A percentile compares a stretch with the other conserved stretches of the same genome.
Evolutionary conservation across 2,797 vertebrate genomes (phyloP).

Genomic region (Dermochelys coriacea): DNA sequence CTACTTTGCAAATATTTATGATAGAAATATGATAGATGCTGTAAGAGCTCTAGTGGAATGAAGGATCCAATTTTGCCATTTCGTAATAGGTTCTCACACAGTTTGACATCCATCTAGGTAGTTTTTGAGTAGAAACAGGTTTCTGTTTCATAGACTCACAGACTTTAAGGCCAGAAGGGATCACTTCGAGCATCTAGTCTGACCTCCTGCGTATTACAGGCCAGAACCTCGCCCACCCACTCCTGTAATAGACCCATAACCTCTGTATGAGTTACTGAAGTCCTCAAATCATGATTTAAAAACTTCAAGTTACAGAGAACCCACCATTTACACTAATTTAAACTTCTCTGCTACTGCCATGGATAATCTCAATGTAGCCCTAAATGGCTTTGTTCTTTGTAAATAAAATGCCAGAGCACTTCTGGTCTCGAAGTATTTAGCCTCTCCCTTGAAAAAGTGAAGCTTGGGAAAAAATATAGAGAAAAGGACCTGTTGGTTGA

Average conservation of each 20-base stretch:
- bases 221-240: not conserved
- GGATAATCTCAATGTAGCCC: not conserved
- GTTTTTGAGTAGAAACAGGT: not conserved
- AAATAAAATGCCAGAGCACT: not conserved
- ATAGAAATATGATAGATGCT: not conserved
- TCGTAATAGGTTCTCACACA: not conserved
- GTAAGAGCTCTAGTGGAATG: not conserved
- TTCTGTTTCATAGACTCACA: not conserved
- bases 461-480: too few species aligned
- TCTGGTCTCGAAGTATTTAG: not conserved
- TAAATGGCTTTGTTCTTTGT: not conserved
- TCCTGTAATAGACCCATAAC: not conserved
- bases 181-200: not conserved
- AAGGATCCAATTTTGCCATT: not conserved
- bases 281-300: not conserved
- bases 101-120: not conserved
- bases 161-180: not conserved
- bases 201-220: not conserved
- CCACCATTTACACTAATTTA: not conserved
- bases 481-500: too few species aligned
- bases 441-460: too few species aligned
- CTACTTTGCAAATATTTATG: not conserved
- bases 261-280: not conserved
- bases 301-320: not conserved
- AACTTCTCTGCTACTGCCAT: not conserved